Evolutionary conservation across 2,113 vertebrate species (phyloP), one percentile per base, ranked within the genome.

Genomic region (Paradisaea rubra): DNA sequence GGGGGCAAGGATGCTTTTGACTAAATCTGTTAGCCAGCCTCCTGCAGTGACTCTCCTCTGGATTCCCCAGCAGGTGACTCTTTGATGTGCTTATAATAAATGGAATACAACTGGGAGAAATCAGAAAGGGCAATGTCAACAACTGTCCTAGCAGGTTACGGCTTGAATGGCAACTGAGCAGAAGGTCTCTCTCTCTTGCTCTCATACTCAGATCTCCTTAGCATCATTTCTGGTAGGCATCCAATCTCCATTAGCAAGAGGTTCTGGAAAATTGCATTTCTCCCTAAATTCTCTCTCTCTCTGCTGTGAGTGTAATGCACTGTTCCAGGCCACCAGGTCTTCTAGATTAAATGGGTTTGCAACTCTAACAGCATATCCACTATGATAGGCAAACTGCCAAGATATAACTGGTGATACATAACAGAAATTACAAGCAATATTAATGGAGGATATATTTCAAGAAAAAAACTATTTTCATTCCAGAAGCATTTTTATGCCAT

Each of bases 41-140:
- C 95, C 91, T 79, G 95, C 81, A 84, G 96, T 57, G 95, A 93
- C 85, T 96, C 94, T 97, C 68, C 93, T 97, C 94, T 94, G 94
- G 77, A 91, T 93, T 93, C 92, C 94, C 81, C 95, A 96, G 96
- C 94, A 97, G 97, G 97, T 25, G 12, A 90, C 95, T 96, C 91
- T 97, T 97, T 97, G 97, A 98, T 96, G 88, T 88, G 79, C 95
- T 95, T 89, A 95, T 96, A 97, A 96, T 96, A 97, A 98, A 97
- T 93, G 95, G 95, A 97, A 92, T 93, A 97, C 97, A 97, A 97
- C 94, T 86, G 93, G 96, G 97, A 97, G 86, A 97, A 96, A 97
- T 97, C 97, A 97, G 95, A 98, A 96, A 97, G 93, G 94, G 86
- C 94, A 93, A 96, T 91, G 96, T 96, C 97, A 96, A 97, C 97